Conservation (phyloP, 2,113 vertebrate species). For the Anas platyrhynchos region DNA sequence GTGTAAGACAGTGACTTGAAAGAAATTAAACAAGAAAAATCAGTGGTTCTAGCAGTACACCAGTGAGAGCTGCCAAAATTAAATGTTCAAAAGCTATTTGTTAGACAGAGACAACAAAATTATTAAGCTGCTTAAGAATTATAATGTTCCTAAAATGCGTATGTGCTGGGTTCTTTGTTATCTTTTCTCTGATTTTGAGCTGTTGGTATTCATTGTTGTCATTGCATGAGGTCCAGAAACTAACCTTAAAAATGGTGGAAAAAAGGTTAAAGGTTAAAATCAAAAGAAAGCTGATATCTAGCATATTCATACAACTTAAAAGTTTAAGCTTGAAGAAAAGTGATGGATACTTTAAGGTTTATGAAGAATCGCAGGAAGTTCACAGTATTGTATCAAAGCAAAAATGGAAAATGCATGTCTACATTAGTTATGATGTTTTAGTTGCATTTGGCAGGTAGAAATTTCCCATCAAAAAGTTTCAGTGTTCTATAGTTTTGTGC, state of each 20-base stretch:
- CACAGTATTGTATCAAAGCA: background rate
- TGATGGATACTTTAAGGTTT: background rate
- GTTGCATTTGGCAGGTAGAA: background rate
- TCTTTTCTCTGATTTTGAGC: background rate
- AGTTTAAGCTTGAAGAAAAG: background rate
- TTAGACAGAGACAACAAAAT: background rate
- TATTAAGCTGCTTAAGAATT: background rate
- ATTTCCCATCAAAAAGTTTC: background rate
- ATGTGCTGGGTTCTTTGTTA: background rate
- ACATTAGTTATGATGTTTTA: fast-evolving
- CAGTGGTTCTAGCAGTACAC: background rate
- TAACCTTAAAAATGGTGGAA: background rate
- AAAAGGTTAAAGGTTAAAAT: background rate
- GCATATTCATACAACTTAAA: background rate
- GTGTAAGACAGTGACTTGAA: background rate
- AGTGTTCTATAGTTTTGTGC: background rate
- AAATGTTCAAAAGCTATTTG: background rate
- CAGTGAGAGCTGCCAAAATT: background rate
- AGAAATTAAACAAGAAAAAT: background rate
- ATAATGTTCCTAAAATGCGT: background rate
- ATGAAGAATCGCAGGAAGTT: background rate
- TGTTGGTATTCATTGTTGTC: background rate
- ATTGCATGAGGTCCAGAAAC: background rate
- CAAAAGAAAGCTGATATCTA: background rate
- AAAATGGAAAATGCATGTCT: background rate